These are phyloP conservation scores for Saccostrea glomerata DNA, from an alignment of 1,140 invertebrate genomes.

Conservation along the genomic window DNA sequence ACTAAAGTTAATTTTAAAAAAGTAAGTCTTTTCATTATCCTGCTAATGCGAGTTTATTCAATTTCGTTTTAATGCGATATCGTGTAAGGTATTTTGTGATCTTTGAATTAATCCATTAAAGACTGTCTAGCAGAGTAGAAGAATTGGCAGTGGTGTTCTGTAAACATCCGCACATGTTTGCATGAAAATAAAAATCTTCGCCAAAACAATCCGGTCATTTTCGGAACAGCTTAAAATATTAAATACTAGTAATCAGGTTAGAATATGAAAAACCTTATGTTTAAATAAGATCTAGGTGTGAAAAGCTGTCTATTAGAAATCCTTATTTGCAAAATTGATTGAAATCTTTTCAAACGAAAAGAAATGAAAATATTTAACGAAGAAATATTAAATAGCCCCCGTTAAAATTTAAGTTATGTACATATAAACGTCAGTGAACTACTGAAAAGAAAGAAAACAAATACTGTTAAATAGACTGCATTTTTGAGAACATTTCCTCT, in stretches of 20 bases:
- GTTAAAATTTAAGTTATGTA: too few species aligned
- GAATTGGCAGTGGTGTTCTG: not conserved
- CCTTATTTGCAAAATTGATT: not conserved
- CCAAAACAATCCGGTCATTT: not conserved
- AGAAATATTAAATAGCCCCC: too few species aligned
- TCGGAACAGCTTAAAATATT: not conserved
- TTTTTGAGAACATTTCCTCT: too few species aligned
- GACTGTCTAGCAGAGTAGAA: not conserved
- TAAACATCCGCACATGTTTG: conserved; percentile 19
- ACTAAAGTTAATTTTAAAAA: too few species aligned
- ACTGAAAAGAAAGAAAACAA: too few species aligned
- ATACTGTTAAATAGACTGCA: too few species aligned
- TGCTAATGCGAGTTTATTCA: not conserved
- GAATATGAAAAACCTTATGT: not conserved
- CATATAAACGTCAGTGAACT: too few species aligned
- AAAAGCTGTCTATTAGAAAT: not conserved
- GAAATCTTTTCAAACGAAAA: not conserved
- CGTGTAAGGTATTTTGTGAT: not conserved
- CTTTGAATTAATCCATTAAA: conserved; percentile 7
- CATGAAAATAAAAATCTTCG: not conserved
- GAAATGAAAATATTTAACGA: too few species aligned
- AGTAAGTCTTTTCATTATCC: conserved; percentile 3
- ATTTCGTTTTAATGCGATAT: not conserved
- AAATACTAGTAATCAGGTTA: not conserved
- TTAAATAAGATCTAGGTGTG: not conserved